Evolutionary conservation across 2,797 vertebrate species (phyloP).

Genomic region (Masticophis lateralis): DNA sequence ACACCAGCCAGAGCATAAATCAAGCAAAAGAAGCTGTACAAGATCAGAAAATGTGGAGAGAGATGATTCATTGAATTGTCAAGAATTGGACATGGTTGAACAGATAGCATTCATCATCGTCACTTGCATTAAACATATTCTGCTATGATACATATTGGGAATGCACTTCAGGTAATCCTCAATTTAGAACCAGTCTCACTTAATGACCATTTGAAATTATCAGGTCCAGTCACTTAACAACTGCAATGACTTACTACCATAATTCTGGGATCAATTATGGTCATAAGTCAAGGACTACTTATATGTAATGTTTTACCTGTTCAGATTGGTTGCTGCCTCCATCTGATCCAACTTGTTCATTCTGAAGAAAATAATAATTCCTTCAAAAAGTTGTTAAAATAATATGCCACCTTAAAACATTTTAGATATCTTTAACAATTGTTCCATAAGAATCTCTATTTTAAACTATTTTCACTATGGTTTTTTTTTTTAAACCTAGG

Average conservation of each 20-base stretch:
- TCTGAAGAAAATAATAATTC: conserved; percentile 11
- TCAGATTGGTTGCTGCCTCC: background rate
- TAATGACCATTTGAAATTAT: background rate
- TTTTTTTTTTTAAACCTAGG: background rate
- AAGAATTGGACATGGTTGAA: background rate
- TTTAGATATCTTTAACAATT: background rate
- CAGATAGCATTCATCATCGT: background rate
- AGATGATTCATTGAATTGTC: background rate
- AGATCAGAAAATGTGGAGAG: background rate
- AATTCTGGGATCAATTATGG: background rate
- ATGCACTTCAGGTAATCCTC: background rate
- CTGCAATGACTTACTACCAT: background rate
- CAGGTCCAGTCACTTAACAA: background rate
- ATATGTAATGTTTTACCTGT: background rate
- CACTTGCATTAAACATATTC: background rate
- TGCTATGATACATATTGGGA: background rate
- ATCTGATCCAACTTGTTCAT: background rate
- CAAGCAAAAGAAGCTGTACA: background rate
- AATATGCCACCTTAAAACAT: background rate
- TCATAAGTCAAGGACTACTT: background rate
- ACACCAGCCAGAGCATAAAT: background rate
- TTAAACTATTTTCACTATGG: background rate
- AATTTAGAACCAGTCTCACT: background rate
- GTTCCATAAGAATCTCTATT: background rate
- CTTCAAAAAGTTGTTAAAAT: background rate